Percentiles rank a stretch among this genome's conserved stretches.
phyloP scores from a whole-genome alignment of 2,797 vertebrate genomes.

The Zalophus californianus region DNA sequence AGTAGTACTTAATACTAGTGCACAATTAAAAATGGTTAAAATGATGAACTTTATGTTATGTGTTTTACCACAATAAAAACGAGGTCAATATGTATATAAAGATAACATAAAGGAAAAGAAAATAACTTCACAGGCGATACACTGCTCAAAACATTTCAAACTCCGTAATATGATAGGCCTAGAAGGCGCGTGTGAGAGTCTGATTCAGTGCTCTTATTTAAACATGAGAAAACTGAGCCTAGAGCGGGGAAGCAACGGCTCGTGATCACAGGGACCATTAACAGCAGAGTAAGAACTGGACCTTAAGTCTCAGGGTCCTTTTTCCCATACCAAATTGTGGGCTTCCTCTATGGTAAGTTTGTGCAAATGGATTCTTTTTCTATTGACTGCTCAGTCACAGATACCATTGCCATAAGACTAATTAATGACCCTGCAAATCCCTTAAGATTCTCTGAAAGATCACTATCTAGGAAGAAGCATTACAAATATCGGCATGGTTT shows the following conservation, averaged over 20 bases:
- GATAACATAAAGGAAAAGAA: constrained; percentile 6
- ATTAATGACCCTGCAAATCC: constrained; percentile 50
- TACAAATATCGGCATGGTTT: constrained; percentile 22
- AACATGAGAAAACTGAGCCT: not conserved
- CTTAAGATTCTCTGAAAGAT: constrained; percentile 61
- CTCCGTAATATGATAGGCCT: not conserved
- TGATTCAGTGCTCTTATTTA: not conserved
- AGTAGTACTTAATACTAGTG: not conserved
- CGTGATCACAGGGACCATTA: not conserved
- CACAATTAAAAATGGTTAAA: not conserved
- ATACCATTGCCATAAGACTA: not conserved
- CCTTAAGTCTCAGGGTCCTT: not conserved
- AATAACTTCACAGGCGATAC: not conserved
- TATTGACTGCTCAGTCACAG: constrained; percentile 8
- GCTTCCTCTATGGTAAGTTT: constrained; percentile 13
- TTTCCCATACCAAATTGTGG: not conserved
- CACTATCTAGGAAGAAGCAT: constrained; percentile 47
- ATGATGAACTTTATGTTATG: not conserved
- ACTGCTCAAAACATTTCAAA: not conserved
- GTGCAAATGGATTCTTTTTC: constrained; percentile 33
- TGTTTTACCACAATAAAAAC: constrained; percentile 33
- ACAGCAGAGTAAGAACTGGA: not conserved
- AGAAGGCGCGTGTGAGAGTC: not conserved
- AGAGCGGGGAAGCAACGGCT: not conserved
- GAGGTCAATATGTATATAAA: not conserved